Percentiles rank a stretch among this genome's conserved stretches.
Evolutionary conservation across 1,140 invertebrate species (phyloP).

Genomic region (Drosophila guanche): DNA sequence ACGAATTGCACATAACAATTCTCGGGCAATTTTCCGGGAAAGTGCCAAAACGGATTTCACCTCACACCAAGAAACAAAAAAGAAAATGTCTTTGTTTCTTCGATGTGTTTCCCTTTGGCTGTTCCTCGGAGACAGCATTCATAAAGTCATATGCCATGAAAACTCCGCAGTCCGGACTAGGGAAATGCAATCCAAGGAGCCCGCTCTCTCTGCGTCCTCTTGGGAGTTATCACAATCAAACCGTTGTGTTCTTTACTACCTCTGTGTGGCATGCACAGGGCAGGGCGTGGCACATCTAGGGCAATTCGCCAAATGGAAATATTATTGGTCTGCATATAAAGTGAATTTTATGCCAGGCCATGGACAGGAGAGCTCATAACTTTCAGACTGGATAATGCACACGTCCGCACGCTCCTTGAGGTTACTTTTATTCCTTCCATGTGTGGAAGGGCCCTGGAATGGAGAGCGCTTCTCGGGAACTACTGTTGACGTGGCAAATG

Average conservation of each 20-base stretch:
- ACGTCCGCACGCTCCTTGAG: conserved; percentile 18
- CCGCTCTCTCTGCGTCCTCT: conserved; percentile 19
- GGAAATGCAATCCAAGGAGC: conserved; percentile 33
- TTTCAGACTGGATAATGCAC: conserved; percentile 39
- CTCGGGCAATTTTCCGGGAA: conserved; percentile 58
- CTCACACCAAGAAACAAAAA: conserved; percentile 36
- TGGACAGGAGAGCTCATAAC: conserved; percentile 37
- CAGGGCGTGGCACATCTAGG: conserved; percentile 21
- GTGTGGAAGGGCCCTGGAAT: not conserved
- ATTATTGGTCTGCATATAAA: conserved; percentile 78
- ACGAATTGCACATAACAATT: conserved; percentile 72
- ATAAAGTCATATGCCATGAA: conserved; percentile 71
- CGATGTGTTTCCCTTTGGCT: not conserved
- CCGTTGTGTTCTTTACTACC: conserved; percentile 49
- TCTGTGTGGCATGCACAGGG: conserved; percentile 11
- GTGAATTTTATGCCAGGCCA: conserved; percentile 60
- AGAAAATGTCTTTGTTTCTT: conserved; percentile 29
- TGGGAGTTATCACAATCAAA: conserved; percentile 65
- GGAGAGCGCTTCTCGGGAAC: not conserved
- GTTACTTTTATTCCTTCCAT: not conserved
- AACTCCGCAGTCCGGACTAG: conserved; percentile 7
- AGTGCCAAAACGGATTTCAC: conserved; percentile 75
- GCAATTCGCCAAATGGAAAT: conserved; percentile 79
- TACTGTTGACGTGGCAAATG: conserved; percentile 41
- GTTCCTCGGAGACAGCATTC: conserved; percentile 42